phyloP scores from a whole-genome alignment of 2,797 vertebrate genomes.

The Iguana delicatissima region DNA sequence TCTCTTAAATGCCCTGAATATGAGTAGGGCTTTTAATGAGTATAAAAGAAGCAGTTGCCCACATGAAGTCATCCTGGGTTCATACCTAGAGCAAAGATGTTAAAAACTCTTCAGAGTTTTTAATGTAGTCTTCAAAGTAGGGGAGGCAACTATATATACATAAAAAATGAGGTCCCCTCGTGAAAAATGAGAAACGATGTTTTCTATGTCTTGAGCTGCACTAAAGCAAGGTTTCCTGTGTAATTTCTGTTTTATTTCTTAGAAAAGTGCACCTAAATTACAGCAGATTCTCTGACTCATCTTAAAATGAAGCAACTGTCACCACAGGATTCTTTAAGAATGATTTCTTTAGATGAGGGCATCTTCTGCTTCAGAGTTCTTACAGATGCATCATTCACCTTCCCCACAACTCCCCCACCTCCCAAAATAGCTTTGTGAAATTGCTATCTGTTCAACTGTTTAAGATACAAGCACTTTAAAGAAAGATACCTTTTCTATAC shows the following conservation, averaged over 20 bases:
- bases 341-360: conserved; percentile 12
- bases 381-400: conserved; percentile 8
- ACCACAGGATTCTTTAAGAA: conserved; percentile 28
- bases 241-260: conserved; percentile 20
- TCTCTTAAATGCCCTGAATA: background rate
- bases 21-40: background rate
- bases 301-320: conserved; percentile 31
- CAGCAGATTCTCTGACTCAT: conserved; percentile 20
- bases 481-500: background rate
- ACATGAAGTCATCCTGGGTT: background rate
- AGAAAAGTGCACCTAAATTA: background rate
- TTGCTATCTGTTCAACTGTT: conserved; percentile 28
- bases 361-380: background rate
- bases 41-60: background rate
- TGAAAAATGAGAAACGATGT: background rate
- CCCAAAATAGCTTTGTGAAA: conserved; percentile 41
- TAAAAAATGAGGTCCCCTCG: background rate
- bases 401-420: background rate
- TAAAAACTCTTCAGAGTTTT: background rate
- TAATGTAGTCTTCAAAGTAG: background rate
- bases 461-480: conserved; percentile 2
- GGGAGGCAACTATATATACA: background rate
- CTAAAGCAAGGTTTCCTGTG: background rate
- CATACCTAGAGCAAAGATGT: background rate
- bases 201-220: background rate